These are phyloP conservation scores for Tachina fera DNA, from an alignment of 2,888 invertebrate species.

Conservation along the genomic window DNA sequence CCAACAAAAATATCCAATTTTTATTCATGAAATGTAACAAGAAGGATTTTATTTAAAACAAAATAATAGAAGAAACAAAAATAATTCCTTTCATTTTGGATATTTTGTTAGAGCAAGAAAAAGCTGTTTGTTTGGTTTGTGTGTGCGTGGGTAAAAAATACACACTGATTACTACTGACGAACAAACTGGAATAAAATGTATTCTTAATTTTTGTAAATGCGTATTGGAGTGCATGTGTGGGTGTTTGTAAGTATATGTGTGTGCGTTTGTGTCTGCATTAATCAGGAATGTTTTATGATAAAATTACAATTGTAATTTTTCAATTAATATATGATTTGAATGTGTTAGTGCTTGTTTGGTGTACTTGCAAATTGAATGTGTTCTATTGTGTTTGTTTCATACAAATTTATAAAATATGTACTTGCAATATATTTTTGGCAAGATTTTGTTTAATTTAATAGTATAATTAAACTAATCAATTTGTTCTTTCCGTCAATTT, in stretches of 20 bases:
- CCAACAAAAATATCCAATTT: slow-evolving; percentile 49
- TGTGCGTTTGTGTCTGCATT: background rate
- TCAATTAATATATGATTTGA: slow-evolving; percentile 1
- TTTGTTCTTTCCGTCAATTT: too few species aligned
- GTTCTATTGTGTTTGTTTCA: background rate
- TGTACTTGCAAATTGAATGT: background rate
- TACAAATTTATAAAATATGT: slow-evolving; percentile 24
- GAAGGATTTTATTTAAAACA: slow-evolving; percentile 48
- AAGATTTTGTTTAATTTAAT: slow-evolving; percentile 38
- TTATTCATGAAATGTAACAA: slow-evolving; percentile 46
- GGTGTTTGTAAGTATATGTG: background rate
- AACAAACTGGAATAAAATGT: slow-evolving; percentile 9
- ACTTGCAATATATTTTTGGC: background rate
- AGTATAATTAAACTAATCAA: slow-evolving; percentile 53
- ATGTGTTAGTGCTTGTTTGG: slow-evolving; percentile 6
- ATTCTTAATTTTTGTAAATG: background rate
- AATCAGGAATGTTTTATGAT: background rate
- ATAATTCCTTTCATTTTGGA: slow-evolving; percentile 4
- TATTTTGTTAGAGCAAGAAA: slow-evolving; percentile 24
- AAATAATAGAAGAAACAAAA: background rate
- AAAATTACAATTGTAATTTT: slow-evolving; percentile 38
- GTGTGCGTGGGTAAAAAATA: background rate
- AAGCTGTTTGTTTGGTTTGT: background rate
- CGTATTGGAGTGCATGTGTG: background rate
- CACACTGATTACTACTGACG: slow-evolving; percentile 40